Evolutionary conservation across 2,113 vertebrate species (phyloP), one percentile per base, ranked within the genome.

Genomic region (Orthochromis malagaraziensis): DNA sequence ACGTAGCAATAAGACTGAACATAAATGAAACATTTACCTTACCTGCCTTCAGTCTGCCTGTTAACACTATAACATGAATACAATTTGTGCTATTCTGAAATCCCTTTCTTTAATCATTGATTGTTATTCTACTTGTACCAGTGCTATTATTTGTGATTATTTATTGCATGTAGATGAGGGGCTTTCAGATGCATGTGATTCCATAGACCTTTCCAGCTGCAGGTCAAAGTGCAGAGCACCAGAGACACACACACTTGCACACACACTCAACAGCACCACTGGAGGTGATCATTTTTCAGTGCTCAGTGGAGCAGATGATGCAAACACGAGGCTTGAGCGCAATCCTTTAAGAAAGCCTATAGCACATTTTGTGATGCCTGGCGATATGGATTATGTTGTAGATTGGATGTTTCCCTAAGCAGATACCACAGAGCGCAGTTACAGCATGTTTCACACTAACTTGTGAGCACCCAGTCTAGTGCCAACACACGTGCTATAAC

Each of bases 291-390:
- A 83, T 94, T 92, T 90, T 82, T 93, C 91, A 91, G 85, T 35
- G 83, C 86, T 93, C 91, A 88, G 84, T 6, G 19, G 84, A 94
- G 93, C 91, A 91, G 85, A 93, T 92, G 94, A 95, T 93, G 85
- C 93, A 91, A 91, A 93, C 88, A 88, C 4, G 81, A 80, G 81
- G 55, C 81, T 33, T 7, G 70, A 88, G 60, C 38, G 31, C 58
- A 53, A 19, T 26, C 65, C 81, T 70, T 79, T 60, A 47, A 73
- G 85, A 82, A 79, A 79, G 29, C 57, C 85, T 60, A 19, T 17
- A 40, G 24, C 47, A 80, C 68, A 24, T 38, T 77, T 77, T 7
- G 40, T 11, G 49, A 24, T 24, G 81, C 16, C 79, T 16, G 21
- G n/a, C 53, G 60, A 88, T 84, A 87, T 79, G 31, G 86, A 89